A percentile compares a stretch with the other conserved stretches of the same genome.
phyloP scores from a whole-genome alignment of 2,888 invertebrate genomes.

The Zaprionus bogoriensis region DNA sequence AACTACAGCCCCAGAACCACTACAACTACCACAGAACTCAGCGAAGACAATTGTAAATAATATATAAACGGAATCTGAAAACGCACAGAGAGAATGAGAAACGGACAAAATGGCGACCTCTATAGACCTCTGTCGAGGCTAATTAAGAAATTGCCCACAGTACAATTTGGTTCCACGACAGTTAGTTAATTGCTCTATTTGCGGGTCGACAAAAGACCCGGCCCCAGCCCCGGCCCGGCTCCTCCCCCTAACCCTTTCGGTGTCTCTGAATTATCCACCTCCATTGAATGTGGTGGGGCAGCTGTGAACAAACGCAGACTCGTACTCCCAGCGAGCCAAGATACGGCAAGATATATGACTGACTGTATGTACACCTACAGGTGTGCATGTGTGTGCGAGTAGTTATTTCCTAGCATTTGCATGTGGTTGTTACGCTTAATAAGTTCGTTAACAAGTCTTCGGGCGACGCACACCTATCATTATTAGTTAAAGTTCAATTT shows the following conservation, averaged over 20 bases:
- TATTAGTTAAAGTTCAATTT: constrained; percentile 42
- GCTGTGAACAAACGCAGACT: background rate
- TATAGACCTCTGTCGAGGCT: background rate
- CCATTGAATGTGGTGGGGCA: background rate
- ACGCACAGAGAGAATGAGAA: background rate
- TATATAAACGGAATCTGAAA: background rate
- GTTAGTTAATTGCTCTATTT: constrained; percentile 33
- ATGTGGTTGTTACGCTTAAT: constrained; percentile 57
- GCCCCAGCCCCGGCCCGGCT: background rate
- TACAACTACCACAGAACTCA: too few species aligned
- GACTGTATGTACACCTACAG: background rate
- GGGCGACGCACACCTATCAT: constrained; percentile 30
- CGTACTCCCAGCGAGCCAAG: too few species aligned
- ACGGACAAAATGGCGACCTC: background rate
- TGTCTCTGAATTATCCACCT: too few species aligned
- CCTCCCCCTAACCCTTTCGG: too few species aligned
- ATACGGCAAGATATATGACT: background rate
- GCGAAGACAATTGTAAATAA: too few species aligned
- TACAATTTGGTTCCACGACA: background rate
- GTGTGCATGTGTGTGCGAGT: constrained; percentile 4
- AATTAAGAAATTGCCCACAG: background rate
- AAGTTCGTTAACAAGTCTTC: constrained; percentile 74
- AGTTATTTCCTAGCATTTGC: constrained; percentile 29
- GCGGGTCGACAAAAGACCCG: background rate
- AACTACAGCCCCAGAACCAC: too few species aligned